Evolutionary conservation across 2,888 invertebrate species (phyloP).

Genomic region (Eugnorisma glareosa): DNA sequence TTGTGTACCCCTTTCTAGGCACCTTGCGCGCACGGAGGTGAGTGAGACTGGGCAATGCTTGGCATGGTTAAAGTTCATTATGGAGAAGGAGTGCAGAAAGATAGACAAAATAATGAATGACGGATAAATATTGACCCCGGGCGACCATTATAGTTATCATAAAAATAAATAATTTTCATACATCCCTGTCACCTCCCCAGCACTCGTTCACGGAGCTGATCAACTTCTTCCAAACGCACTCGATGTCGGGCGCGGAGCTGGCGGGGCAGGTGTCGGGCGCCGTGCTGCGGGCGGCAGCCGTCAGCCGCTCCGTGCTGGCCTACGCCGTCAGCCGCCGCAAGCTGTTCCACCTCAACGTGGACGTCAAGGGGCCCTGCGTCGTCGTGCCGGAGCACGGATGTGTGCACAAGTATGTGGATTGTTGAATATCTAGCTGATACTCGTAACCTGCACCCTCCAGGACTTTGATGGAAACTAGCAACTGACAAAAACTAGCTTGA

Average conservation of each 20-base stretch:
- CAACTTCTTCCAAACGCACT: slow-evolving; percentile 92
- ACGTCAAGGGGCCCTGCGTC: slow-evolving; percentile 94
- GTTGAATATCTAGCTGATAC: not conserved
- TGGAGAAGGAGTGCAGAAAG: not conserved
- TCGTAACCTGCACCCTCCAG: not conserved
- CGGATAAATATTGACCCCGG: not conserved
- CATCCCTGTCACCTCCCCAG: slow-evolving; percentile 79
- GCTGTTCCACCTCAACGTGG: slow-evolving; percentile 93
- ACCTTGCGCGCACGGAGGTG: not conserved
- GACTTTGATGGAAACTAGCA: no score
- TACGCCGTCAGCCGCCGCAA: slow-evolving; percentile 89
- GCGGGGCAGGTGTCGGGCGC: slow-evolving; percentile 74
- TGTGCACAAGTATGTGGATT: slow-evolving; percentile 86
- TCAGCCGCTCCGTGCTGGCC: slow-evolving; percentile 85
- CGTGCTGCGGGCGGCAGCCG: slow-evolving; percentile 78
- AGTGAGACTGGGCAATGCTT: not conserved
- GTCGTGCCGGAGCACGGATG: slow-evolving; percentile 94
- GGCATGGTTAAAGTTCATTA: not conserved
- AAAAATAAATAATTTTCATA: not conserved
- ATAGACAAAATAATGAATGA: not conserved
- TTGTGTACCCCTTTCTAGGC: not conserved
- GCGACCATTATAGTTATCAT: not conserved
- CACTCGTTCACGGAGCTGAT: slow-evolving; percentile 93
- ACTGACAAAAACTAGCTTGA: no score
- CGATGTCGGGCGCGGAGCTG: slow-evolving; percentile 86